phyloP scores from a whole-genome alignment of 2,888 invertebrate genomes.

The Cryptus viduatorius region DNA sequence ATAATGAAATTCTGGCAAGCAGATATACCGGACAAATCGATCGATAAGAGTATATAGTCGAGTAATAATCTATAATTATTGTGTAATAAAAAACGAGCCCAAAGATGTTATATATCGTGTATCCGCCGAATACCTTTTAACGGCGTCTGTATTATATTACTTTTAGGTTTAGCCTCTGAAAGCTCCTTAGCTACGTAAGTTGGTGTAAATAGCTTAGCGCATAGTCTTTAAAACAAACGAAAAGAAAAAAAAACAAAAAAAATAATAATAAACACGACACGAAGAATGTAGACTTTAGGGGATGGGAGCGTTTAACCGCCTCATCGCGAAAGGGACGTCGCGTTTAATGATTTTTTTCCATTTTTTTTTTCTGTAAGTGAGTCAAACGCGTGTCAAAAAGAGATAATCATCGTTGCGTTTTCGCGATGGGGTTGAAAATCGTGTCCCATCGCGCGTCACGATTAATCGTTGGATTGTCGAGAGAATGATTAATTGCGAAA shows the following conservation, averaged over 20 bases:
- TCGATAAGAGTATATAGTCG: constrained; percentile 25
- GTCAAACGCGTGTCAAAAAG: constrained; percentile 15
- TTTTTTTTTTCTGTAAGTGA: constrained; percentile 27
- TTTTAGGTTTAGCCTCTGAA: constrained; percentile 81
- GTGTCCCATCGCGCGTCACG: constrained; percentile 11
- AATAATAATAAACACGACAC: constrained; percentile 55
- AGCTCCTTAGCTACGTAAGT: constrained; percentile 80
- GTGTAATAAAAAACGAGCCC: constrained; percentile 85
- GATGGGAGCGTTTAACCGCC: constrained; percentile 65
- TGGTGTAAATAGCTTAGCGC: constrained; percentile 83
- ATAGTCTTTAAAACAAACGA: constrained; percentile 67
- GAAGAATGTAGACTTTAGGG: constrained; percentile 65
- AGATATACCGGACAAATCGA: constrained; percentile 4
- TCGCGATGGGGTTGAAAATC: constrained; percentile 30
- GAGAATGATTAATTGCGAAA: constrained; percentile 10
- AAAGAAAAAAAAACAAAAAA: constrained; percentile 30
- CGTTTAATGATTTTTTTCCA: constrained; percentile 33
- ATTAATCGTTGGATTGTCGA: constrained; percentile 13
- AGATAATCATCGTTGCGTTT: constrained; percentile 37
- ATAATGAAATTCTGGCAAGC: constrained; percentile 10
- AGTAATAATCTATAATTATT: constrained; percentile 80
- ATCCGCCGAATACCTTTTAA: constrained; percentile 76
- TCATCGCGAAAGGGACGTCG: constrained; percentile 50
- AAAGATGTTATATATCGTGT: constrained; percentile 85
- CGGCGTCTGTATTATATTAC: constrained; percentile 84